phyloP scores from a whole-genome alignment of 2,888 invertebrate species.

The Drepanosiphum platanoidis region DNA sequence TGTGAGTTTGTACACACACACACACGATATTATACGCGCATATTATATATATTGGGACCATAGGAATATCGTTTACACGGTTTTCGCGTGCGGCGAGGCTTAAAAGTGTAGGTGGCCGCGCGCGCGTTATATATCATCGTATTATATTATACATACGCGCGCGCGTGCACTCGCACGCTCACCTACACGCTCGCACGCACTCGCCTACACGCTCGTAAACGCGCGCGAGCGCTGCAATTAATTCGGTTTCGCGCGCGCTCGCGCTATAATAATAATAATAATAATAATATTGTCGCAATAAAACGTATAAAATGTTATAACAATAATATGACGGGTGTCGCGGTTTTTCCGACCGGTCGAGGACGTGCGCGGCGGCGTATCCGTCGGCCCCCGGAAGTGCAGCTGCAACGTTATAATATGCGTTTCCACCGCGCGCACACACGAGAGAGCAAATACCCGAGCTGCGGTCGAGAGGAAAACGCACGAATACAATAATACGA shows the following conservation, averaged over 20 bases:
- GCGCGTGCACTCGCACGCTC: not conserved
- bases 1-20: not conserved
- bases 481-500: not conserved
- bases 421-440: not conserved
- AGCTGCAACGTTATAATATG: not conserved
- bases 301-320: no score
- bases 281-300: no score
- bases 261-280: not conserved
- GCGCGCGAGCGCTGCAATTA: not conserved
- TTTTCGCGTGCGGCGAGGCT: conserved; percentile 37
- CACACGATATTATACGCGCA: not conserved
- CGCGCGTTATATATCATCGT: not conserved
- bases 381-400: not conserved
- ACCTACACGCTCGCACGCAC: not conserved
- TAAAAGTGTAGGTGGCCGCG: conserved; percentile 45
- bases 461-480: not conserved
- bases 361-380: not conserved
- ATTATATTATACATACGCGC: not conserved
- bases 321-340: not conserved
- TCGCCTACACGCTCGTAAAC: not conserved
- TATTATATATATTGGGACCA: no score
- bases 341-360: not conserved
- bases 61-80: conserved; percentile 35
- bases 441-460: no score
- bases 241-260: not conserved